Conservation (phyloP, 2,113 vertebrate genomes). For the Puntigrus tetrazona region DNA sequence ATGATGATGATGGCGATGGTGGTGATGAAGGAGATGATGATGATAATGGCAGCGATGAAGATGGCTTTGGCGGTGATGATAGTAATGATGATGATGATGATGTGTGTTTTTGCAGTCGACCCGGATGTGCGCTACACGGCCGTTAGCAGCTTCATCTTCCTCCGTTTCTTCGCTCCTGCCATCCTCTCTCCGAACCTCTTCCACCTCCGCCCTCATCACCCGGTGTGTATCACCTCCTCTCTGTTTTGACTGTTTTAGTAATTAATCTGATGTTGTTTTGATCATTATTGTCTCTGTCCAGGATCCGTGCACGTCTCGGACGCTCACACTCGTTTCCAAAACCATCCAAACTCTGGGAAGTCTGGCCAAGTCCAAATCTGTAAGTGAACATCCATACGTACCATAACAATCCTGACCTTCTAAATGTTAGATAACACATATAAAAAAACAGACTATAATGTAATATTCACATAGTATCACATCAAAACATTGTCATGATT, state of each 20-base stretch:
- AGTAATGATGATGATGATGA: not conserved
- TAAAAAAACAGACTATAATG: no score
- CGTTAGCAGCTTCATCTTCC: constrained; percentile 97
- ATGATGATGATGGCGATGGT: not conserved
- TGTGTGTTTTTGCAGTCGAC: constrained; percentile 76
- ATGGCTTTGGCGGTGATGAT: no score
- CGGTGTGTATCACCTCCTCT: constrained; percentile 78
- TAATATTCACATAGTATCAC: not conserved
- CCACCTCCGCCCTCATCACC: constrained; percentile 93
- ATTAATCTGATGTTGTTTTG: not conserved
- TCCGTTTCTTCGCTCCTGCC: constrained; percentile 96
- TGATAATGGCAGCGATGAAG: no score
- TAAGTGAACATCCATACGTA: constrained; percentile 68
- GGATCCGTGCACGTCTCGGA: constrained; percentile 94
- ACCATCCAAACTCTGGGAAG: constrained; percentile 97
- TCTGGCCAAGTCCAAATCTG: constrained; percentile 97
- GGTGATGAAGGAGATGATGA: not conserved
- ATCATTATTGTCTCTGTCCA: constrained; percentile 59
- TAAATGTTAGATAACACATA: no score
- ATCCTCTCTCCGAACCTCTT: constrained; percentile 97
- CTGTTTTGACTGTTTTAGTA: no score
- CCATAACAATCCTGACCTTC: not conserved
- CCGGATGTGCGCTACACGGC: constrained; percentile 94
- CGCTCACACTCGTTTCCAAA: constrained; percentile 96
- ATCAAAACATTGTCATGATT: no score